These are phyloP conservation scores for Achroia grisella DNA, from an alignment of 1,140 invertebrate species.

Conservation along the genomic window DNA sequence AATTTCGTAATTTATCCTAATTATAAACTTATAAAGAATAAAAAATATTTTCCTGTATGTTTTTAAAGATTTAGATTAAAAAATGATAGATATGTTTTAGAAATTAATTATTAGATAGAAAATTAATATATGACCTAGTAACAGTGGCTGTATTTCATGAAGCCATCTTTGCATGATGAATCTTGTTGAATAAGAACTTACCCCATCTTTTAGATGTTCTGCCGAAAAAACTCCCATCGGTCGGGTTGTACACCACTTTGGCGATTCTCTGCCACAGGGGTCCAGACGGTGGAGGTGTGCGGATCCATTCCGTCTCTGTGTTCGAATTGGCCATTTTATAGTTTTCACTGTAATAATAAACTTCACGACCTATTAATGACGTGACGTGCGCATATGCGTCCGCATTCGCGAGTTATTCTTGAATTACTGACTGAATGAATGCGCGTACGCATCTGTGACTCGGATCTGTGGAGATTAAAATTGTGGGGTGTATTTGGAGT, in stretches of 20 bases:
- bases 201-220: slow-evolving; percentile 84
- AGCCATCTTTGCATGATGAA: too few species aligned
- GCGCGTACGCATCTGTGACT: slow-evolving; percentile 17
- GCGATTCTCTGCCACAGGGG: slow-evolving; percentile 75
- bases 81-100: too few species aligned
- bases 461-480: too few species aligned
- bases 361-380: slow-evolving; percentile 7
- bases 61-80: too few species aligned
- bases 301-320: slow-evolving; percentile 44
- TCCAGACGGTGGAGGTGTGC: slow-evolving; percentile 49
- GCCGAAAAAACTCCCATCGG: slow-evolving; percentile 79
- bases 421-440: slow-evolving; percentile 11
- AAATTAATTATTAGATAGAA: too few species aligned
- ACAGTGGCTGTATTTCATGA: too few species aligned
- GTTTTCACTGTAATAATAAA: not conserved
- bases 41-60: too few species aligned
- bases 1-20: too few species aligned
- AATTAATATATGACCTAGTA: too few species aligned
- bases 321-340: slow-evolving; percentile 29
- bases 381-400: slow-evolving; percentile 9
- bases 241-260: slow-evolving; percentile 79
- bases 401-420: slow-evolving; percentile 9
- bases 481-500: too few species aligned
- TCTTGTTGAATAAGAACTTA: too few species aligned
- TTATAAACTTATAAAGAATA: too few species aligned